Conservation (phyloP, 2,797 vertebrate species). For the Arctocebus calabarensis region DNA sequence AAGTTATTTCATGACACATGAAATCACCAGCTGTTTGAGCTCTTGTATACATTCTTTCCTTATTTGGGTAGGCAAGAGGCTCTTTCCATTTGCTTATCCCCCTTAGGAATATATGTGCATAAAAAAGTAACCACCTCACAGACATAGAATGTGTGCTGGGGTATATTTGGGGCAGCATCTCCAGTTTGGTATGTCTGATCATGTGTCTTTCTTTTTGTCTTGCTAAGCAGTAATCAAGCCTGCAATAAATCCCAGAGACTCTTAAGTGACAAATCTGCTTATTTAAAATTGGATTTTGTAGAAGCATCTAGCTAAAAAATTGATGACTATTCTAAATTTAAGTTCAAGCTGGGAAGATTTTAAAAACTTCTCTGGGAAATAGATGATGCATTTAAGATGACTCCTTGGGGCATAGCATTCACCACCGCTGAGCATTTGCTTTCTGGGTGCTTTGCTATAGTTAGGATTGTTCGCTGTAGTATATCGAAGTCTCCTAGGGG, state of each 20-base stretch:
- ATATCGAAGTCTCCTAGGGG: neutral
- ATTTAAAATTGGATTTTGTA: conserved; percentile 52
- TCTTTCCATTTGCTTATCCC: conserved; percentile 65
- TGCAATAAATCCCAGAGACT: conserved; percentile 44
- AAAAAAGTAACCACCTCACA: conserved; percentile 46
- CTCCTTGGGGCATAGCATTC: neutral
- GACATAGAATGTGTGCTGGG: neutral
- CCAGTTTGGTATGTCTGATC: conserved; percentile 27
- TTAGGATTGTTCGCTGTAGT: neutral
- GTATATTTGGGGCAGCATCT: conserved; percentile 51
- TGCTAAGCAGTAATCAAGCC: conserved; percentile 16
- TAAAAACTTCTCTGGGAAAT: conserved; percentile 19
- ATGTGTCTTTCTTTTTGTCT: conserved; percentile 49
- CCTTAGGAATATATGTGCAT: conserved; percentile 37
- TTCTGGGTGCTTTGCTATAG: neutral
- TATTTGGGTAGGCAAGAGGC: neutral
- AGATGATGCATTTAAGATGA: neutral
- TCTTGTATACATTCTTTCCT: conserved; percentile 58
- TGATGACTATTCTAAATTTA: conserved; percentile 17
- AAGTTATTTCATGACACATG: neutral
- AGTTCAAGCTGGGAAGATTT: conserved; percentile 6
- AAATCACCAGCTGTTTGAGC: conserved; percentile 54
- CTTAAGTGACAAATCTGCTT: neutral
- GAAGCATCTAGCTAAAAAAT: conserved; percentile 12
- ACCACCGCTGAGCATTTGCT: neutral